Base-by-base conservation (phyloP, 2,113 vertebrate genomes). In the Nanorana parkeri region DNA sequence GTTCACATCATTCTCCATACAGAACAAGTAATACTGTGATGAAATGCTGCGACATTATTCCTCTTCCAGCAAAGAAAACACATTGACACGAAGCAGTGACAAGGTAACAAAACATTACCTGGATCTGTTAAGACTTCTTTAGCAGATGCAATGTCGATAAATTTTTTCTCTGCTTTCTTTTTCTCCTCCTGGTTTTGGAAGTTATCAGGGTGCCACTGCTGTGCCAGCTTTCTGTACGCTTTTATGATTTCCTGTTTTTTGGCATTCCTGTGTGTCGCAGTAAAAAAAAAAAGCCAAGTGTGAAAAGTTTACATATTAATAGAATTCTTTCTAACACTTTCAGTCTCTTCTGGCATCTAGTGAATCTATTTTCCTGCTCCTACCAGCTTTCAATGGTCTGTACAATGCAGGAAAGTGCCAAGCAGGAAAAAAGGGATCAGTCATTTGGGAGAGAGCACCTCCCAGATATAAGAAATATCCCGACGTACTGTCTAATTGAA, bases 181-280 rank as follows among this genome's bases (percentile, higher is more conserved):
- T 99, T 99, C 71, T 99, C 96, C 79, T 95, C 95, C 41, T 95
- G 92, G 78, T 96, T 93, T 88, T 96, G 95, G 88, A 99, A 99
- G 88, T 99, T 99, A 92, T 99, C 98, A 0, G 97, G 98, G 74
- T 99, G 98, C 98, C 98, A 99, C 89, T 97, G 97, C 84, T 96
- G 91, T 21, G 98, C 98, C 87, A 97, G 86, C 86, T 99, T 99
- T 89, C 98, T 93, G 86, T 99, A 99, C 21, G 98, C 98, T 92
- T 95, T 99, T 86, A 98, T 94, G 65, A 99, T 99, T 91, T 99
- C 97, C 86, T 97, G 97, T 85, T 99, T 99, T 91, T 97, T 95
- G 56, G 98, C 97, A 54, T 91, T 97, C 91, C 98, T 99, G 86
- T 41, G 36, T 72, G 51, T n/a, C n/a, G 5, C 55, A 79, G n/a